Conservation (phyloP, 2,113 vertebrate genomes). For the Phylloscopus whistleri region DNA sequence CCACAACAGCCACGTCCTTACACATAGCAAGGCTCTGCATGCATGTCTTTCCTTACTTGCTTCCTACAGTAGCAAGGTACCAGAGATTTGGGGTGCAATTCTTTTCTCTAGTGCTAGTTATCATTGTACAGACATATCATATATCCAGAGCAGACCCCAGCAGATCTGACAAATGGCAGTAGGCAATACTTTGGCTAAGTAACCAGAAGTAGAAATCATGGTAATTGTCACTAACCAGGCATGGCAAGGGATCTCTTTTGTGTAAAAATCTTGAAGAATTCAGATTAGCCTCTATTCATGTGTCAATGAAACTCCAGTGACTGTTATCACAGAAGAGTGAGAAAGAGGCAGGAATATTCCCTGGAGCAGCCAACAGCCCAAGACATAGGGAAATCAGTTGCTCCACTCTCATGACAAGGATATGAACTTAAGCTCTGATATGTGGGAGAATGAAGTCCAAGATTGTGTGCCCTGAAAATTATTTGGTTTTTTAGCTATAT, state of each 20-base stretch:
- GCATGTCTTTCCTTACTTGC: background rate
- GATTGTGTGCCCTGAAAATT: background rate
- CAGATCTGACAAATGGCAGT: background rate
- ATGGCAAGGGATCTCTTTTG: background rate
- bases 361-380: background rate
- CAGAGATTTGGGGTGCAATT: background rate
- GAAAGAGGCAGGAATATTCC: background rate
- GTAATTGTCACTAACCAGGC: background rate
- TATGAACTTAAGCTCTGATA: background rate
- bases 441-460: background rate
- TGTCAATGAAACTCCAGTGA: background rate
- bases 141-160: background rate
- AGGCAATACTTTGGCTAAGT: background rate
- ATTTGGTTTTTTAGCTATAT: background rate
- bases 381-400: background rate
- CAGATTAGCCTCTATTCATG: background rate
- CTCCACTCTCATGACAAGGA: background rate
- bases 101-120: background rate
- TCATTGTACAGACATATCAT: background rate
- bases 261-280: background rate
- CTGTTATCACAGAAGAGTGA: background rate
- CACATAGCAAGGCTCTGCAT: background rate
- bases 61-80: background rate
- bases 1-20: background rate
- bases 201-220: background rate